Evolutionary conservation across 2,888 invertebrate species (phyloP).

Genomic region (Polyommatus icarus): DNA sequence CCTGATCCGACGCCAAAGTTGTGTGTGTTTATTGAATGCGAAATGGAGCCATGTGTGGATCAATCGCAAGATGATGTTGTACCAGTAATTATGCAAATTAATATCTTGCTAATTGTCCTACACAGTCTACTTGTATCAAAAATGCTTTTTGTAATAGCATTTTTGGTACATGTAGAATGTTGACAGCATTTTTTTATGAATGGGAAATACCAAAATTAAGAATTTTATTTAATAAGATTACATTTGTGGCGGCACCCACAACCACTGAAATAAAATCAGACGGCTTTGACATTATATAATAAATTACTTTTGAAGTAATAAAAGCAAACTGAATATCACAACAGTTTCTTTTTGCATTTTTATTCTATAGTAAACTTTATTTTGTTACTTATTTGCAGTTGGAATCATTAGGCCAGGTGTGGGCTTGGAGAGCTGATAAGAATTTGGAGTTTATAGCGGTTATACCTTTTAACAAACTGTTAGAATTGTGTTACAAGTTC

Average conservation of each 20-base stretch:
- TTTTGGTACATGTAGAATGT: too few relatives aligned
- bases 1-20: constrained; percentile 61
- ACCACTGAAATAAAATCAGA: too few relatives aligned
- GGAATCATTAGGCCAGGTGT: constrained; percentile 88
- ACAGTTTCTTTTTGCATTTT: not conserved
- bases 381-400: constrained; percentile 72
- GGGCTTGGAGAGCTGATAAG: constrained; percentile 89
- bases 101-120: not conserved
- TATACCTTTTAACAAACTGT: constrained; percentile 88
- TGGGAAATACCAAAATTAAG: too few relatives aligned
- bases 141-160: too few relatives aligned
- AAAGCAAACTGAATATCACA: too few relatives aligned
- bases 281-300: too few relatives aligned
- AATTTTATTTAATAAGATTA: too few relatives aligned
- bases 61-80: constrained; percentile 56
- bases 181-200: too few relatives aligned
- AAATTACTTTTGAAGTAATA: too few relatives aligned
- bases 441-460: constrained; percentile 87
- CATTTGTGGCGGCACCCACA: too few relatives aligned
- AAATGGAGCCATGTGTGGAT: constrained; percentile 68
- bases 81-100: constrained; percentile 48
- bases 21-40: constrained; percentile 71
- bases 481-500: constrained; percentile 86
- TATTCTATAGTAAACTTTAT: not conserved
- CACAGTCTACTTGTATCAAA: too few relatives aligned